Conservation (phyloP, 30 jellyfish, hydroid and myxozoan species). For the Kudoa iwatai region DNA sequence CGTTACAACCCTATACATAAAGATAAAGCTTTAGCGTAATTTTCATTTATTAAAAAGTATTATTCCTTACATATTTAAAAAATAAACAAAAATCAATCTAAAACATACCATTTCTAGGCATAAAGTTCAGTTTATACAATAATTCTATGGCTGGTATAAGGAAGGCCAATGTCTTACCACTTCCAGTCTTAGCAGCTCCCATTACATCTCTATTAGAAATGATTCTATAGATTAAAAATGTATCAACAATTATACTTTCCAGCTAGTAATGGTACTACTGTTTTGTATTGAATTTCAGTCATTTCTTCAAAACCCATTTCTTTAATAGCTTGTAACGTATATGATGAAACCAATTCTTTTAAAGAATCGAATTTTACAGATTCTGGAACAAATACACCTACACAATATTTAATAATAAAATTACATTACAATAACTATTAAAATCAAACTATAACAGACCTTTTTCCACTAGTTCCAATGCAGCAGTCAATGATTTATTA, state of each 20-base stretch:
- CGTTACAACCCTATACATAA: too few species aligned
- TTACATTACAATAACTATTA: too few species aligned
- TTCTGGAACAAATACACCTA: constrained; percentile 13
- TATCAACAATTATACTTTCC: too few species aligned
- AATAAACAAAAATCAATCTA: background rate
- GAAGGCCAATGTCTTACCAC: constrained; percentile 92
- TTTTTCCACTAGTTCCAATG: too few species aligned
- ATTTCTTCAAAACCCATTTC: constrained; percentile 72
- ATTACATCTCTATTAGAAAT: constrained; percentile 23
- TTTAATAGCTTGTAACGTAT: constrained; percentile 24
- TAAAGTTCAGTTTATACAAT: constrained; percentile 30
- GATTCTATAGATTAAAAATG: too few species aligned
- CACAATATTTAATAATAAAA: too few species aligned
- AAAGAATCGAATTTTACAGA: constrained; percentile 20
- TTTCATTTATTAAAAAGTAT: too few species aligned
- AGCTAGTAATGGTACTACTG: constrained; percentile 61
- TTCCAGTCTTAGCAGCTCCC: constrained; percentile 98
- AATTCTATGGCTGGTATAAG: constrained; percentile 85
- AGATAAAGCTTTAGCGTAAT: too few species aligned
- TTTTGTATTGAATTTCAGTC: constrained; percentile 82
- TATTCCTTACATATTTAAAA: too few species aligned
- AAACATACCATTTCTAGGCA: constrained; percentile 78
- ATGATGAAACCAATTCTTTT: constrained; percentile 22
- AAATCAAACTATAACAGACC: too few species aligned
- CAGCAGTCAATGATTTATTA: too few species aligned